Percentiles rank a stretch among this genome's conserved stretches.
These are phyloP conservation scores for Nomada goodeniana DNA, from an alignment of 2,888 invertebrate species.

Conservation along the genomic window DNA sequence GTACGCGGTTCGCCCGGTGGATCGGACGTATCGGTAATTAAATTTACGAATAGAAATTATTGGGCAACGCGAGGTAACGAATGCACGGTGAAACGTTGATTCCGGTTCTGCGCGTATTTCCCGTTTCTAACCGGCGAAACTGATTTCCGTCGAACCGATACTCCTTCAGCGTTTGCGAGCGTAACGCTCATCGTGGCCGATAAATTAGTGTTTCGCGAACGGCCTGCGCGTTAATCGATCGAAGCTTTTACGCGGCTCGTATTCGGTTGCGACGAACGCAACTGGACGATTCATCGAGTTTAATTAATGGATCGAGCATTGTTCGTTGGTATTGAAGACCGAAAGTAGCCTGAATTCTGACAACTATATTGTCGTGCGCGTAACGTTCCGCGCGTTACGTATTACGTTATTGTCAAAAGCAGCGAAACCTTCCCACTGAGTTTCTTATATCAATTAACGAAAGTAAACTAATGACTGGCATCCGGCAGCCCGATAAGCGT, in stretches of 20 bases:
- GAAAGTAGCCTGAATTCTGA: neutral
- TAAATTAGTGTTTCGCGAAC: constrained; percentile 36
- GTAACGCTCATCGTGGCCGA: constrained; percentile 9
- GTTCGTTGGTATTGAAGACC: neutral
- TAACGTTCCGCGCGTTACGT: neutral
- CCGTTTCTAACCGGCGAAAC: no score
- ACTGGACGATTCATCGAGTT: constrained; percentile 1
- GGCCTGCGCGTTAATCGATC: constrained; percentile 17
- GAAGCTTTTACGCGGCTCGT: neutral
- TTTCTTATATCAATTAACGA: neutral
- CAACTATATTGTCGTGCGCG: neutral
- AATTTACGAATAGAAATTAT: constrained; percentile 59
- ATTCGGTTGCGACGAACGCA: constrained; percentile 1
- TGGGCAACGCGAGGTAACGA: constrained; percentile 41
- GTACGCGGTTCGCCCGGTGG: constrained; percentile 16
- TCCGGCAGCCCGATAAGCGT: neutral
- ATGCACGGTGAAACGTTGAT: constrained; percentile 33
- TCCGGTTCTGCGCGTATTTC: neutral
- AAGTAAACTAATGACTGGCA: neutral
- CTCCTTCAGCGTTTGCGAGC: neutral
- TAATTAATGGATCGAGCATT: constrained; percentile 1
- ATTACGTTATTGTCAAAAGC: neutral
- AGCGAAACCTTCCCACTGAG: neutral
- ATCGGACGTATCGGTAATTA: constrained; percentile 53
- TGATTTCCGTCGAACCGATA: constrained; percentile 38